A percentile compares a stretch with the other conserved stretches of the same genome.
Conservation (phyloP, 2,113 vertebrate genomes). For the Hippolais icterina region DNA sequence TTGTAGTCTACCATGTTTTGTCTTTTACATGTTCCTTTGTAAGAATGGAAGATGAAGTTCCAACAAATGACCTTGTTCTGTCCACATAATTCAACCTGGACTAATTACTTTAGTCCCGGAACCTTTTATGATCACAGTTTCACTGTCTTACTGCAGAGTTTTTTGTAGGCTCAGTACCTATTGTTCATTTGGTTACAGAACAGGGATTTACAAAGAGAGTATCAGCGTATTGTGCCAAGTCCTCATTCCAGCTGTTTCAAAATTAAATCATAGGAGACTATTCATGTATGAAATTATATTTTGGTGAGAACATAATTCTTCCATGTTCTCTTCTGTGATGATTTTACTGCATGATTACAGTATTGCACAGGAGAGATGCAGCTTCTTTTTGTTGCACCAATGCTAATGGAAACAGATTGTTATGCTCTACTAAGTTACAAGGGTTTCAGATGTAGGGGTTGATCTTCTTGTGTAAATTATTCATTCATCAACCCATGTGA, state of each 20-base stretch:
- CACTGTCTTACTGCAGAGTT: not conserved
- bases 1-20: not conserved
- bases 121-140: not conserved
- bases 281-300: not conserved
- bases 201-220: not conserved
- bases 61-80: not conserved
- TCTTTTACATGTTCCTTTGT: accelerated
- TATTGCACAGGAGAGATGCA: not conserved
- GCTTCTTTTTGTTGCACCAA: not conserved
- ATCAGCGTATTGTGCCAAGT: not conserved
- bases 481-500: not conserved
- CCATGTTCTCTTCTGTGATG: not conserved
- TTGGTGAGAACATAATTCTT: not conserved
- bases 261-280: not conserved
- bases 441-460: not conserved
- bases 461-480: not conserved
- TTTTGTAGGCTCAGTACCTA: not conserved
- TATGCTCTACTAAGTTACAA: not conserved
- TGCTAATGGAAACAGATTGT: not conserved
- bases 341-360: not conserved
- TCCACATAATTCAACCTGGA: not conserved
- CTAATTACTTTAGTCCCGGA: not conserved
- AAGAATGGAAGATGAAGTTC: not conserved
- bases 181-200: not conserved
- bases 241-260: not conserved